Percentiles rank a stretch among this genome's conserved stretches.
Conservation (phyloP, 2,113 vertebrate species). For the Gadus chalcogrammus region DNA sequence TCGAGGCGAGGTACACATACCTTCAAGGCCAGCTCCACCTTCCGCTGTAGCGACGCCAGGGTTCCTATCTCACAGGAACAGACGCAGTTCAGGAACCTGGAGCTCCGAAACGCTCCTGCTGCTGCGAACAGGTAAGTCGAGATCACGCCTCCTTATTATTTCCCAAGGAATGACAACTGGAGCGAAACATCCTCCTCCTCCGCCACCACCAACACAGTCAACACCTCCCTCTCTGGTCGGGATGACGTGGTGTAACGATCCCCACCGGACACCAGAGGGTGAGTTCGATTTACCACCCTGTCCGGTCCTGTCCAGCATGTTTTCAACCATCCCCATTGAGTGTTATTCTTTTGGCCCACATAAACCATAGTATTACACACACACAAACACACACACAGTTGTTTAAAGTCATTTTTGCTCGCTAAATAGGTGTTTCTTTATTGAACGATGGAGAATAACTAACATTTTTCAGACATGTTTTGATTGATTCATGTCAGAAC, state of each 20-base stretch:
- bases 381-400: no score
- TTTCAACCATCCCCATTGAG: not conserved
- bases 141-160: slow-evolving; percentile 58
- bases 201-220: not conserved
- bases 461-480: no score
- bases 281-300: not conserved
- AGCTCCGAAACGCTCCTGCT: slow-evolving; percentile 20
- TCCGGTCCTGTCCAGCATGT: slow-evolving; percentile 22
- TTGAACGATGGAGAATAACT: no score
- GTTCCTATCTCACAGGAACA: slow-evolving; percentile 22
- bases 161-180: slow-evolving; percentile 46
- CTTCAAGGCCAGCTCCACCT: slow-evolving; percentile 56
- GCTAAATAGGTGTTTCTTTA: no score
- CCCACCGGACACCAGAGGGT: not conserved
- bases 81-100: slow-evolving; percentile 20
- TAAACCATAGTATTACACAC: no score
- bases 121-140: slow-evolving; percentile 51
- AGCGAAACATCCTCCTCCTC: slow-evolving; percentile 29
- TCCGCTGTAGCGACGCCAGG: slow-evolving; percentile 54
- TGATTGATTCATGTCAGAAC: no score
- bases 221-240: slow-evolving; percentile 10
- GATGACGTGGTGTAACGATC: no score
- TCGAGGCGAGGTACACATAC: slow-evolving; percentile 36
- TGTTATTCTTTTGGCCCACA: no score
- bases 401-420: no score